Evolutionary conservation across 2,113 vertebrate species (phyloP), one percentile per base, ranked within the genome.

Genomic region (Mesembrinibis cayennensis): DNA sequence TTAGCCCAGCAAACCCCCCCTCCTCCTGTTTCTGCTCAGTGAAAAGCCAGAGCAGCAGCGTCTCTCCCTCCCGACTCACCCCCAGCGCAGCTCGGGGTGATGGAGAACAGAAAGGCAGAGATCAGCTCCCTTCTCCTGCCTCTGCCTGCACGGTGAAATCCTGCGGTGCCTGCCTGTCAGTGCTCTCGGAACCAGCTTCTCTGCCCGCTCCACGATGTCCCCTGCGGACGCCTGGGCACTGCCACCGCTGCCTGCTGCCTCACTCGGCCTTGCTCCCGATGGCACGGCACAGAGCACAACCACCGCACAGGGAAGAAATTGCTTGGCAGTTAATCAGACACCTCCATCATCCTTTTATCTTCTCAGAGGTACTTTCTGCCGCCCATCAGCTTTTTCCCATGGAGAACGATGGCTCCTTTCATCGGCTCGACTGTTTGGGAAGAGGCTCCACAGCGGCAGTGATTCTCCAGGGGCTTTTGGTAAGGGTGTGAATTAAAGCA

Each of bases 391-490:
- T 66, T 50, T 38, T 29, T 23, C 71, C 40, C 5, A 0, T 1
- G 40, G 21, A 29, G 53, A 7, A 61, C 50, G 30, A 59, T 0
- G 14, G 19, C 26, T 82, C 50, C 45, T 61, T 13, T 23, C 40
- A 20, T 20, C 0, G 0, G 10, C 38, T 49, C 0, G 3, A 22
- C 4, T 2, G 5, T 20, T 55, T 4, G 16, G 23, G 42, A 53
- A 77, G 52, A 50, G 52, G 5, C 10, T 42, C 45, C 32, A 6
- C 0, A 0, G 63, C 2, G 4, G 15, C 79, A 78, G 56, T 0
- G 11, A 3, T 21, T 38, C 30, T 18, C 2, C 2, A 0, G 47
- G 30, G 34, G 7, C 5, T 84, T 84, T 59, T 9, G 8, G 79
- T 2, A 8, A 40, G 9, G 4, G 26, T 16, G 27, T 6, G 58